These are phyloP conservation scores for Scleropages formosus DNA, from an alignment of 2,797 vertebrate species.

Conservation along the genomic window DNA sequence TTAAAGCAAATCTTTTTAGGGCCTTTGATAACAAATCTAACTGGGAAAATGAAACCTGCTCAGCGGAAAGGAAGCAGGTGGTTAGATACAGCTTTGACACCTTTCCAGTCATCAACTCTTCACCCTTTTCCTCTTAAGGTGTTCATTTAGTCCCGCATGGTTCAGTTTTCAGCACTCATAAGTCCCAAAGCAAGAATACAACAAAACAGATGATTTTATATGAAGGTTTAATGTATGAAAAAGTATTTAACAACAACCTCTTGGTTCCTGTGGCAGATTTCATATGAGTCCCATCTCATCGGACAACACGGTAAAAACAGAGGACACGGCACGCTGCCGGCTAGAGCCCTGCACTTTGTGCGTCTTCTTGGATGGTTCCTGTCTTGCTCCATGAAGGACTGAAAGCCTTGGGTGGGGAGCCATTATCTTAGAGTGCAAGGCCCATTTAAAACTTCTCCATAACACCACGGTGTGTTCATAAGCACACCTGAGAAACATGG, in stretches of 20 bases:
- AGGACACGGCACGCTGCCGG: background rate
- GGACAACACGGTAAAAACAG: background rate
- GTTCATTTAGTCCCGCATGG: no score
- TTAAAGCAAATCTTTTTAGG: no score
- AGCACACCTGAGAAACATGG: background rate
- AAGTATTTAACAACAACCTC: constrained; percentile 9
- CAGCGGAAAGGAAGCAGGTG: no score
- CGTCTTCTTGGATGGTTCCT: background rate
- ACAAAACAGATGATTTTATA: constrained; percentile 16
- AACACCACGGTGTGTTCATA: background rate
- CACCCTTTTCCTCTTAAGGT: no score
- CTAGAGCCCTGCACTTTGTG: background rate
- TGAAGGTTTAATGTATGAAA: constrained; percentile 22
- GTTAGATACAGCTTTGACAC: no score
- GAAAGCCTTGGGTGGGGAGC: background rate
- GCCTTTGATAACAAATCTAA: no score
- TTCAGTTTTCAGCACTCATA: no score
- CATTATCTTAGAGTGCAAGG: background rate
- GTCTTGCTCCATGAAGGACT: no score
- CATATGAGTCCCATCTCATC: background rate
- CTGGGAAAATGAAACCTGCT: no score
- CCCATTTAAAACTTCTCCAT: background rate
- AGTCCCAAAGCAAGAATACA: background rate
- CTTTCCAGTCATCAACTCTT: no score
- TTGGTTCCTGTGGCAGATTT: background rate